Conservation (phyloP, 2,113 vertebrate genomes). For the Hassar affinis region DNA sequence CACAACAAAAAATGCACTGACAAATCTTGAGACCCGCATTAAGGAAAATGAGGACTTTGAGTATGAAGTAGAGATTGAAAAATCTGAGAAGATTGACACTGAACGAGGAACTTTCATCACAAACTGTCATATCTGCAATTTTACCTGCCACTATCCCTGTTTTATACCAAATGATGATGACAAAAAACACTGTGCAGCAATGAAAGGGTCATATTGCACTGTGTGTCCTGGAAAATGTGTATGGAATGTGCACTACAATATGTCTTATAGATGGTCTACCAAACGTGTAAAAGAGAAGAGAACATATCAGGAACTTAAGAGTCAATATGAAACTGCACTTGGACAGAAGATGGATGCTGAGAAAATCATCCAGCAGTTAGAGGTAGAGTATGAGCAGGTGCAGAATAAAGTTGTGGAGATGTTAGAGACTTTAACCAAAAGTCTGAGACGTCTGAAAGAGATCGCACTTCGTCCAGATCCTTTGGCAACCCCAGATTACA, state of each 20-base stretch:
- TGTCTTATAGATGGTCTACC: neutral
- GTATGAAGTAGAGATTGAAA: slow-evolving; percentile 16
- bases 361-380: neutral
- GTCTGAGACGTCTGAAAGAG: slow-evolving; percentile 35
- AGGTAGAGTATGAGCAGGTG: slow-evolving; percentile 5
- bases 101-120: neutral
- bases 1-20: slow-evolving; percentile 25
- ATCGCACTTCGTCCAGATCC: slow-evolving; percentile 48
- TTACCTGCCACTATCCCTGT: slow-evolving; percentile 32
- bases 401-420: slow-evolving; percentile 2
- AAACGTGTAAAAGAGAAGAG: slow-evolving; percentile 21
- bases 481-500: slow-evolving; percentile 43
- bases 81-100: neutral
- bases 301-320: slow-evolving; percentile 40
- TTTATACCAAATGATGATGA: rapidly evolving
- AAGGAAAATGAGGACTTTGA: slow-evolving; percentile 51
- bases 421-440: neutral
- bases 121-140: slow-evolving; percentile 24
- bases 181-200: neutral
- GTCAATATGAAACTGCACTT: slow-evolving; percentile 39
- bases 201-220: slow-evolving; percentile 31
- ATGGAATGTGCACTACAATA: slow-evolving; percentile 39
- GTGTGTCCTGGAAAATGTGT: slow-evolving; percentile 36
- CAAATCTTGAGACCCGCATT: slow-evolving; percentile 42
- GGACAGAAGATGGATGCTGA: slow-evolving; percentile 34